A percentile compares a stretch with the other conserved stretches of the same genome.
phyloP scores from a whole-genome alignment of 2,113 vertebrate species.

The Phylloscopus trochilus region DNA sequence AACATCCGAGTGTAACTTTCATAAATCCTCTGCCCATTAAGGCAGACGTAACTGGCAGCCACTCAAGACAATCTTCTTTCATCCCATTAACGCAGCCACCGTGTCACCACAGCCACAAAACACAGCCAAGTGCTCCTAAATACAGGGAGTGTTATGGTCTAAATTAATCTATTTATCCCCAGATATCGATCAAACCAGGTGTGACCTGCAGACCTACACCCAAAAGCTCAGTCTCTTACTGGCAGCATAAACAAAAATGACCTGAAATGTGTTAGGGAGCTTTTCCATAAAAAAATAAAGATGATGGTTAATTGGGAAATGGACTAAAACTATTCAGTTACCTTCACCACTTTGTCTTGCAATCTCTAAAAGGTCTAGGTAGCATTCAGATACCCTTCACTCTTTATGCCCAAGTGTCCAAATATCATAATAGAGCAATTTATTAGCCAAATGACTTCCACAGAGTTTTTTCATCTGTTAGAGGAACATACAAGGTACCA shows the following conservation, averaged over 20 bases:
- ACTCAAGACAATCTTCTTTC: constrained; percentile 44
- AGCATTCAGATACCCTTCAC: background rate
- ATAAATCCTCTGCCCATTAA: constrained; percentile 54
- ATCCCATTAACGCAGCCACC: constrained; percentile 32
- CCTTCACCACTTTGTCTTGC: background rate
- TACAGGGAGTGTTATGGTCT: background rate
- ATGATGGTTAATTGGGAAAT: background rate
- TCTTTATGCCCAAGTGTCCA: background rate
- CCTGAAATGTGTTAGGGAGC: background rate
- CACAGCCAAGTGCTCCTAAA: background rate
- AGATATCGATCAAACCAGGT: background rate
- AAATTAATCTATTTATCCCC: constrained; percentile 14
- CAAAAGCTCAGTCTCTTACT: background rate
- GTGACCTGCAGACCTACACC: background rate
- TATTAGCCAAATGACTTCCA: background rate
- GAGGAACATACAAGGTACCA: background rate
- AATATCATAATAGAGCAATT: background rate
- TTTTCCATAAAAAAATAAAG: background rate
- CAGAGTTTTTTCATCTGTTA: background rate
- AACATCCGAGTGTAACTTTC: background rate
- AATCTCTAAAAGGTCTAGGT: background rate
- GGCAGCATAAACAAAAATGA: background rate
- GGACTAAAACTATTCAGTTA: background rate
- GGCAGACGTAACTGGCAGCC: background rate
- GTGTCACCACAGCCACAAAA: background rate